Evolutionary conservation across 2,113 vertebrate genomes (phyloP).

Genomic region (Melanerpes formicivorus): DNA sequence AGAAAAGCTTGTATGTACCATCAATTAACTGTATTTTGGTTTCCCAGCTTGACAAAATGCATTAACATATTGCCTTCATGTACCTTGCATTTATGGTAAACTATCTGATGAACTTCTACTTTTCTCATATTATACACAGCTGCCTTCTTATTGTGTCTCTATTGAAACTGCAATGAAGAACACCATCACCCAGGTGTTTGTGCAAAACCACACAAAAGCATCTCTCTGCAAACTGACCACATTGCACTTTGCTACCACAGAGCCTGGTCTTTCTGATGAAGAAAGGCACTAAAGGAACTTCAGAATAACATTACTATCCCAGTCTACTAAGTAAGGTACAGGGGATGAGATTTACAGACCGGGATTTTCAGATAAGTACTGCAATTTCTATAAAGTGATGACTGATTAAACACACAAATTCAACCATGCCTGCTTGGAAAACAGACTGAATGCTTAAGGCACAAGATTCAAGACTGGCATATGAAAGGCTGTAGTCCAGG

Average conservation of each 20-base stretch:
- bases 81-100: constrained; percentile 18
- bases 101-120: neutral
- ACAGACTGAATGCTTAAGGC: neutral
- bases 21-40: neutral
- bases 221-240: neutral
- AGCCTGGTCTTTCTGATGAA: neutral
- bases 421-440: neutral
- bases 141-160: neutral
- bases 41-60: neutral
- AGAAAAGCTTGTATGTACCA: neutral
- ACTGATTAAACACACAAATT: neutral
- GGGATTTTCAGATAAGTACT: neutral
- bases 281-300: neutral
- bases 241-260: neutral
- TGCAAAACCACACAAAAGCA: neutral
- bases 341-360: neutral
- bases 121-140: neutral
- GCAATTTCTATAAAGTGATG: neutral
- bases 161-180: neutral
- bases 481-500: neutral
- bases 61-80: neutral
- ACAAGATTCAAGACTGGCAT: neutral
- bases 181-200: neutral
- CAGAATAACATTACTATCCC: neutral
- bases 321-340: neutral